Base-by-base conservation (phyloP, 2,888 invertebrate genomes). In the Hartigia nigra region DNA sequence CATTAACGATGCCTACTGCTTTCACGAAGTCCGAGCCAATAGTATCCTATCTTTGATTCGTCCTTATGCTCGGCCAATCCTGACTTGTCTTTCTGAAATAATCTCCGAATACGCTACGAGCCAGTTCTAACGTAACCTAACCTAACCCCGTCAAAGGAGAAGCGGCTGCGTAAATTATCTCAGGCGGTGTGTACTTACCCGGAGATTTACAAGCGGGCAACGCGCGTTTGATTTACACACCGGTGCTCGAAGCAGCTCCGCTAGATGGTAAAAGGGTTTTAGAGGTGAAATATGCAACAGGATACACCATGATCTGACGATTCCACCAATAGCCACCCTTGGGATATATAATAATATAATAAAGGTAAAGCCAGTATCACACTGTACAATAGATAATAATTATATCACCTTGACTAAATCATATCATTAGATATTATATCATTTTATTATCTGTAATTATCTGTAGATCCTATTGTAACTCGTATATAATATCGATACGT, bases 151-250 rank as follows among this genome's bases (percentile, higher is more conserved):
- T 79, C 81, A 80, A 81, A 81, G 81, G 82, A 78, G 82, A 81
- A 82, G 86, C 85, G 87, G 87, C 89, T 91, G 90, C 89, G 91
- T 91, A 91, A 91, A 91, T 91, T 91, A 91, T 91, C 90, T 84
- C 84, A 80, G 76, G 83, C 86, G 88, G 89, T 91, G 90, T 91
- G 90, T 91, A 91, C 90, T 91, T 91, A 90, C 88, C 85, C 80
- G 85, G 87, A 91, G 91, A 91, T 91, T 91, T 91, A 91, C 91
- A 89, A 88, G 88, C 88, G 87, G 87, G 85, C 89, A 88, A 87
- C 87, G 88, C 87, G 86, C 88, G 83, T 87, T 90, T 91, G 91
- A 91, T 91, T 91, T 91, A 91, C 91, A 88, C 88, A 87, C 87
- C 81, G 82, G 81, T 82, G 81, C 81, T 72, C 72, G 81, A 76